Base-by-base conservation (phyloP, 1,140 invertebrate genomes). In the Nomia melanderi region DNA sequence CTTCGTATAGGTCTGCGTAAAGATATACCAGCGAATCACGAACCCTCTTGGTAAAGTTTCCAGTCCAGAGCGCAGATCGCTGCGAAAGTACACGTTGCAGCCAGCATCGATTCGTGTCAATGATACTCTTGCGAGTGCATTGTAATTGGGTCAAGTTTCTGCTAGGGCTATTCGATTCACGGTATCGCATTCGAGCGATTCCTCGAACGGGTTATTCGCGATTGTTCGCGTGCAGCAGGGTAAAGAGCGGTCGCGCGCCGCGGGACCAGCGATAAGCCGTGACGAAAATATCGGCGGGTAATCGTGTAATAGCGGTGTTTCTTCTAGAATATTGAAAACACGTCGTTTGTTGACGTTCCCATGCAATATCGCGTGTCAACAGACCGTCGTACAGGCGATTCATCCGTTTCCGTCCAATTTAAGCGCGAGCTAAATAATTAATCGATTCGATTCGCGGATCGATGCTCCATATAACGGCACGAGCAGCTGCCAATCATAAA, bases 131-230 rank as follows among this genome's bases (percentile, higher is more conserved):
- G 17, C 23, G 50, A 12, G 31, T 23, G 23, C 53, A 69, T 69
- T 39, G 7, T 50, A 69, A 69, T 70, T 70, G 54, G 50, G 44
- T 64, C 31, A 73, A 64, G 47, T 64, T 62, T 53, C 39, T 53
- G 33, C 47, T 50, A 50, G 17, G 47, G 47, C 8, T 50, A n/a
- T n/a, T n/a, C n/a, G 70, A 64, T 73, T 73, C 59, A 33, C 31
- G 23, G 59, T 64, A 53, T 11, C 23, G 29, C 17, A 29, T 73
- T 50, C 50, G 25, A 50, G 36, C 36, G 41, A 53, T 53, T 62
- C 44, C 17, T 25, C 62, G 50, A 73, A 44, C 25, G 50, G 33
- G 27, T 73, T 73, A 63, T 72, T 72, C 29, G n/a, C 56, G n/a
- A 3, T 4, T 4, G 20, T 4, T 31, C n/a, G 29, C 23, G n/a